Evolutionary conservation across 2,888 invertebrate genomes (phyloP).

Genomic region (Plagodis dolabraria): DNA sequence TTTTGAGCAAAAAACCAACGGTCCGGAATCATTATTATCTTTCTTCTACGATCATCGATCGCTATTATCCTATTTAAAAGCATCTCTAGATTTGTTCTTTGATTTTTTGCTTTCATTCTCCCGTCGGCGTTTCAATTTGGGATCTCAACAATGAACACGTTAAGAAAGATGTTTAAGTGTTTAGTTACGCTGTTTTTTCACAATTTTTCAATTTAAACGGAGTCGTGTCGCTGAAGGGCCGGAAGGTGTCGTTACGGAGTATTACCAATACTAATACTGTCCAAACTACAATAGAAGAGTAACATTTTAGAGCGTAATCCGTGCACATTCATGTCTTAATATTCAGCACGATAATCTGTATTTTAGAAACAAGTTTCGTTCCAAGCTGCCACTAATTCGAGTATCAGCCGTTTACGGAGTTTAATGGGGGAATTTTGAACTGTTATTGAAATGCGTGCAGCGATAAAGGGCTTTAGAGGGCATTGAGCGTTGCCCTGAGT

Average conservation of each 20-base stretch:
- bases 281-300: conserved; percentile 52
- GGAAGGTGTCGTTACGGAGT: conserved; percentile 82
- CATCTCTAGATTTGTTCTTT: conserved; percentile 83
- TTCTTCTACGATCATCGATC: conserved; percentile 82
- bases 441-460: conserved; percentile 61
- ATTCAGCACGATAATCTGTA: conserved; percentile 41
- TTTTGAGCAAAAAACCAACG: conserved; percentile 68
- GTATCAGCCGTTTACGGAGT: conserved; percentile 43
- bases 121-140: conserved; percentile 78
- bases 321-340: conserved; percentile 46
- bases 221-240: conserved; percentile 78
- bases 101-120: conserved; percentile 71
- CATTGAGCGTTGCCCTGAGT: conserved; percentile 46
- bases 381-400: conserved; percentile 39
- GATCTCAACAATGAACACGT: conserved; percentile 75
- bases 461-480: conserved; percentile 54
- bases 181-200: conserved; percentile 84
- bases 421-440: conserved; percentile 55
- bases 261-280: conserved; percentile 76
- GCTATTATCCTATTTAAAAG: conserved; percentile 84
- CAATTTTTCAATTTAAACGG: conserved; percentile 81
- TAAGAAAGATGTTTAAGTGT: conserved; percentile 84
- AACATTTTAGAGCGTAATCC: conserved; percentile 50
- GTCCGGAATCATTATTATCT: conserved; percentile 81
- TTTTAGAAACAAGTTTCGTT: conserved; percentile 44